Evolutionary conservation across 2,113 vertebrate species (phyloP).

Genomic region (Gorsachius goisagi): DNA sequence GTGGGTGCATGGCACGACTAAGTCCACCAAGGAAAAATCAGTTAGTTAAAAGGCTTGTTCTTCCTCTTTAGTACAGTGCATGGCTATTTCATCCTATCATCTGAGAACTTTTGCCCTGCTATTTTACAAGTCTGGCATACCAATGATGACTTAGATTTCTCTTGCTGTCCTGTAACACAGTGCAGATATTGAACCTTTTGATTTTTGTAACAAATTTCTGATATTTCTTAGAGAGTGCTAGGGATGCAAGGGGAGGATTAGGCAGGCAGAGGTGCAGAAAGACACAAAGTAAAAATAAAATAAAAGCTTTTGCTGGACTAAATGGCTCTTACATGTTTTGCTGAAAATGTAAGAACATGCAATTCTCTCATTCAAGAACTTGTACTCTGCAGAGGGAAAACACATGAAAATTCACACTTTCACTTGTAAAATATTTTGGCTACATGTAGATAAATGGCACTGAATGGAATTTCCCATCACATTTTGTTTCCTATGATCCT

Average conservation of each 20-base stretch:
- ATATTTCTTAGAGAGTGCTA: neutral
- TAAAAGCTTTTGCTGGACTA: neutral
- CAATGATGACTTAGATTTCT: neutral
- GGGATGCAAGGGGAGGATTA: neutral
- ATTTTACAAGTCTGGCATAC: neutral
- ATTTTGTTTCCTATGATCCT: neutral
- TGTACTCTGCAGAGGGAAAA: neutral
- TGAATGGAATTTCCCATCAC: neutral
- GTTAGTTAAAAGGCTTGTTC: neutral
- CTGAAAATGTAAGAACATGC: neutral
- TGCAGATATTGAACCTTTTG: neutral
- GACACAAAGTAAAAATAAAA: neutral
- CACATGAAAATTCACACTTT: neutral
- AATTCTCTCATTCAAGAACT: neutral
- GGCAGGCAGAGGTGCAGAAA: neutral
- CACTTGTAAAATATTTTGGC: neutral
- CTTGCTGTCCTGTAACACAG: neutral
- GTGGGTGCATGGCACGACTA: neutral
- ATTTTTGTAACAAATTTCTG: neutral
- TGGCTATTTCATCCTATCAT: neutral
- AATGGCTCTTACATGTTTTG: neutral
- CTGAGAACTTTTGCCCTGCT: neutral
- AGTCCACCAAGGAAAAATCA: neutral
- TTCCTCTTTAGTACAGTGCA: neutral
- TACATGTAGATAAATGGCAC: neutral